Conservation (phyloP, 2,797 vertebrate species). For the Argyrosomus regius region DNA sequence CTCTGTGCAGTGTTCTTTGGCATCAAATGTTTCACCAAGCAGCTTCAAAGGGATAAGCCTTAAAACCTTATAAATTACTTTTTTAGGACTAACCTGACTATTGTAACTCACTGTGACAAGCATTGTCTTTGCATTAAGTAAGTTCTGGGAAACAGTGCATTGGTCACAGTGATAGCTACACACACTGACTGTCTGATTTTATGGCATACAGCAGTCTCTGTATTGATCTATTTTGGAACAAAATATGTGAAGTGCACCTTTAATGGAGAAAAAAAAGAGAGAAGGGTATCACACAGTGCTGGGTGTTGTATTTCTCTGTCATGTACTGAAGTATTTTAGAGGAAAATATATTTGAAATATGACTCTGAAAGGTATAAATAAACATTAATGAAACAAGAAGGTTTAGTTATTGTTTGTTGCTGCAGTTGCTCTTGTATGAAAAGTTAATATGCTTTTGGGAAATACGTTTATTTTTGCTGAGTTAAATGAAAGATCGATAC, state of each 20-base stretch:
- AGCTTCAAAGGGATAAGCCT: constrained; percentile 46
- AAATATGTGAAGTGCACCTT: constrained; percentile 63
- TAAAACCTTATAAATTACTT: constrained; percentile 45
- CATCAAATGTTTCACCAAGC: constrained; percentile 36
- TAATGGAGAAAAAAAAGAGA: constrained; percentile 46
- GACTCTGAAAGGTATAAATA: constrained; percentile 85
- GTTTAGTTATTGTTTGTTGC: constrained; percentile 30
- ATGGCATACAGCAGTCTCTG: constrained; percentile 25
- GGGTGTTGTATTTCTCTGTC: constrained; percentile 84
- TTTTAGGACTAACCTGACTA: constrained; percentile 39
- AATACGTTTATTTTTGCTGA: not conserved
- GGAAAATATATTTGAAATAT: constrained; percentile 87
- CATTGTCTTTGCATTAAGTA: constrained; percentile 36
- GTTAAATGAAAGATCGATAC: not conserved
- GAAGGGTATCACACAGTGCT: constrained; percentile 69
- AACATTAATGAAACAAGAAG: constrained; percentile 75
- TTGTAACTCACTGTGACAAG: constrained; percentile 55
- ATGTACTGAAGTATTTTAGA: constrained; percentile 86
- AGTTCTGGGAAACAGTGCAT: constrained; percentile 43
- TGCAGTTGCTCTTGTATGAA: constrained; percentile 4
- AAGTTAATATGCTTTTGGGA: not conserved
- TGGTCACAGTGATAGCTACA: constrained; percentile 30
- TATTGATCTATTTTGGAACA: constrained; percentile 43
- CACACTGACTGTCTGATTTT: constrained; percentile 44
- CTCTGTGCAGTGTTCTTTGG: constrained; percentile 11